Evolutionary conservation across 2,797 vertebrate species (phyloP).

Genomic region (Ctenosaura bakeri): DNA sequence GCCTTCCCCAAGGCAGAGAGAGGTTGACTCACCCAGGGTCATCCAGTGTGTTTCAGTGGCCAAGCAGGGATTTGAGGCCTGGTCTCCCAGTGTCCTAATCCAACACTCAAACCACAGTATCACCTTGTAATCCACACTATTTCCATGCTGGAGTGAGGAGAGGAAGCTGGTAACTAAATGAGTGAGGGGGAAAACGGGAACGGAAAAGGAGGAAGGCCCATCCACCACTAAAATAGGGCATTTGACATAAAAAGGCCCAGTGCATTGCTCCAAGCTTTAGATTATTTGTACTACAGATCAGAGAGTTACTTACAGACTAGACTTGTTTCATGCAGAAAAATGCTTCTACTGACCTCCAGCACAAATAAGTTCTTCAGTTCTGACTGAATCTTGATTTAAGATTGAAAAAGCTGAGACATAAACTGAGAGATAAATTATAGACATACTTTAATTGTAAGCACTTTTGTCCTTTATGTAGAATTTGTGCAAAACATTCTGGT

Average conservation of each 20-base stretch:
- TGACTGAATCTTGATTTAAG: not conserved
- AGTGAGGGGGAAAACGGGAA: not conserved
- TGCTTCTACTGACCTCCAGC: not conserved
- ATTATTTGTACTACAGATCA: not conserved
- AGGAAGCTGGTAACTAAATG: not conserved
- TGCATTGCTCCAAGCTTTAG: no score
- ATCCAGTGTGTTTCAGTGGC: no score
- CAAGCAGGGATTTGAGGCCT: no score
- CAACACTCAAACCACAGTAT: no score
- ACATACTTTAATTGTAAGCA: not conserved
- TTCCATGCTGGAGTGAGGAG: not conserved
- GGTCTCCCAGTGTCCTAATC: no score
- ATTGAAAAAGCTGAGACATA: not conserved
- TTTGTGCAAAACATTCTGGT: not conserved
- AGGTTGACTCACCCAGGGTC: no score
- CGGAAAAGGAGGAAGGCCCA: not conserved
- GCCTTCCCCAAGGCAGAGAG: no score
- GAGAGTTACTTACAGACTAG: not conserved
- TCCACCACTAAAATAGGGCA: not conserved
- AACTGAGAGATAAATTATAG: no score
- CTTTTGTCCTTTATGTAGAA: not conserved
- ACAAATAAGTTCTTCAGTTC: no score
- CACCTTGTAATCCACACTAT: not conserved
- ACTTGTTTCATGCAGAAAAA: not conserved
- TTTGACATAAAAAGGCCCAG: not conserved